Evolutionary conservation across 2,797 vertebrate genomes (phyloP).

Genomic region (Eulemur coronatus): DNA sequence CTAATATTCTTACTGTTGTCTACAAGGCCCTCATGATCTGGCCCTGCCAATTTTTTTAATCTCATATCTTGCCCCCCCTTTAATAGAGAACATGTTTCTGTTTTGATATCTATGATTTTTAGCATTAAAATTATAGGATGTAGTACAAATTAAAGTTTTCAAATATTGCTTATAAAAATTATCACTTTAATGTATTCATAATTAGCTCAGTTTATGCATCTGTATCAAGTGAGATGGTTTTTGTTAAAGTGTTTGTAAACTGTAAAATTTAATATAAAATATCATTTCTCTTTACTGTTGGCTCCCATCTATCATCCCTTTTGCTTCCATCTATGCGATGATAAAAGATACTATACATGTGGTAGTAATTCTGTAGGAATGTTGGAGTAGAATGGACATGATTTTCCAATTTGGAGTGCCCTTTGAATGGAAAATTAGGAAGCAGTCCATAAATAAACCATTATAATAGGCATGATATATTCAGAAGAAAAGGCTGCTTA

Average conservation of each 20-base stretch:
- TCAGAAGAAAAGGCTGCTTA: background rate
- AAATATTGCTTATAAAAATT: constrained; percentile 8
- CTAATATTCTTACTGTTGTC: background rate
- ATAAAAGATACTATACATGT: constrained; percentile 34
- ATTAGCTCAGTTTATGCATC: background rate
- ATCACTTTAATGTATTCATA: background rate
- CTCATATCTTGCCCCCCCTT: background rate
- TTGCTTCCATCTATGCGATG: constrained; percentile 12
- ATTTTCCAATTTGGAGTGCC: constrained; percentile 42
- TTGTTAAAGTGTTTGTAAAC: constrained; percentile 24
- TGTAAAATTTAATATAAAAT: constrained; percentile 11
- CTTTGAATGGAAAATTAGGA: constrained; percentile 47
- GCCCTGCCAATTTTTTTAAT: background rate
- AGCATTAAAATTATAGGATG: background rate
- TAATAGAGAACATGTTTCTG: background rate
- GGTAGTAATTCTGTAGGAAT: constrained; percentile 56
- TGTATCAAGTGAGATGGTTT: background rate
- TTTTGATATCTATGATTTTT: constrained; percentile 8
- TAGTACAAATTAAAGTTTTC: background rate
- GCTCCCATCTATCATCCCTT: background rate
- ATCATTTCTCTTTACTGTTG: constrained; percentile 1
- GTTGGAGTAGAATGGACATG: background rate
- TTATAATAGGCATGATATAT: background rate
- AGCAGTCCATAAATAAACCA: constrained; percentile 1
- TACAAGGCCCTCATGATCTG: background rate